Percentiles rank a stretch among this genome's conserved stretches.
phyloP scores from a whole-genome alignment of 2,113 vertebrate species.

The Paratilapia polleni region DNA sequence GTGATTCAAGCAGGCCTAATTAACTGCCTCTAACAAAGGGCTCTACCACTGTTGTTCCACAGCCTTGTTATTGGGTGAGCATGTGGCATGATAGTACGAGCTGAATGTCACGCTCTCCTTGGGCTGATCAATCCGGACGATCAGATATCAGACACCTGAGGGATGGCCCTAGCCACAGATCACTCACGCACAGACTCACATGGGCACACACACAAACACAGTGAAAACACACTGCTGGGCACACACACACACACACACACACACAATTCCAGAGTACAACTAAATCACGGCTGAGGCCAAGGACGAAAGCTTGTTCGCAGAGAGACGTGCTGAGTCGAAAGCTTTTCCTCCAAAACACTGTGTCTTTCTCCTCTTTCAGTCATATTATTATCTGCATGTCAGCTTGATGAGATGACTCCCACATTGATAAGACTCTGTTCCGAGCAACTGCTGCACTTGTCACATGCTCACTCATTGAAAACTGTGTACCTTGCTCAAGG shows the following conservation, averaged over 20 bases:
- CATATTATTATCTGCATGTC: constrained; percentile 63
- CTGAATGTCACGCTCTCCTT: constrained; percentile 82
- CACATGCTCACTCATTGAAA: constrained; percentile 47
- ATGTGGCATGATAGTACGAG: constrained; percentile 39
- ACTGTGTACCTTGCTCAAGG: constrained; percentile 60
- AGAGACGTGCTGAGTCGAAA: constrained; percentile 35
- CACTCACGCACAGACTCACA: constrained; percentile 11
- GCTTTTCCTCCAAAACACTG: constrained; percentile 29
- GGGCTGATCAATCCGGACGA: constrained; percentile 75
- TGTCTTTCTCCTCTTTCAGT: constrained; percentile 50
- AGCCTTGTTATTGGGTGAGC: constrained; percentile 50
- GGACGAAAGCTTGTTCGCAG: constrained; percentile 20
- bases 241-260: constrained; percentile 10
- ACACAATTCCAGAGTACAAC: not conserved
- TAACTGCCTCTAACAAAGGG: constrained; percentile 59
- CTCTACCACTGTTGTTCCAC: not conserved
- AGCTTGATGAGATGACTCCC: constrained; percentile 60
- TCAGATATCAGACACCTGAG: constrained; percentile 80
- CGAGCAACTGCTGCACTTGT: constrained; percentile 42
- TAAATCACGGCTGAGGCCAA: constrained; percentile 32
- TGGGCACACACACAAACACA: constrained; percentile 24
- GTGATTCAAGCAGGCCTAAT: constrained; percentile 51
- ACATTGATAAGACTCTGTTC: constrained; percentile 39
- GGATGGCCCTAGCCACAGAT: constrained; percentile 61
- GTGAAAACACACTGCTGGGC: constrained; percentile 11